Evolutionary conservation across 2,888 invertebrate genomes (phyloP), one percentile per base, ranked within the genome.

Genomic region (Petrolisthes manimaculis): DNA sequence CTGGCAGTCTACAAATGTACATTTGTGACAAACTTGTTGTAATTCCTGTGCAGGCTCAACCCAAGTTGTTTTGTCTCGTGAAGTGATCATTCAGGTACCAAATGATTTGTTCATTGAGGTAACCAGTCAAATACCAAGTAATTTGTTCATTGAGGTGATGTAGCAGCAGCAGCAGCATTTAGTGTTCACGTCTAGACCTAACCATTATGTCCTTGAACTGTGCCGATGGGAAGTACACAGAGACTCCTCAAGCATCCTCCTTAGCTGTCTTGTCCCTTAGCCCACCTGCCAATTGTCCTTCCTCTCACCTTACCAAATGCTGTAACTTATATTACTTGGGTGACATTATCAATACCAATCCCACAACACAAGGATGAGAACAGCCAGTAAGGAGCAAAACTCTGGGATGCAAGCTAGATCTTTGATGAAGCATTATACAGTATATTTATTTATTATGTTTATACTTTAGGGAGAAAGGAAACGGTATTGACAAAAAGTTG

Each of bases 341-440:
- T n/a, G 61, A 61, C 9, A 61, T 61, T 61, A 6, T n/a, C 71
- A 71, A 78, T 83, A 83, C 61, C 55, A 53, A 61, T 67, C 18
- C 77, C 77, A 69, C 74, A 71, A 53, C 71, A 75, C 84, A 88
- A 84, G 88, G 88, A 88, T 84, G 81, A 84, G 80, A 84, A 81
- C 84, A 80, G 80, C 88, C 88, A 88, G 88, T 84, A 88, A 84
- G 88, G 88, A 84, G 84, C 88, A 88, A 61, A 88, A 88, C 84
- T 88, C 84, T 77, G 75, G 84, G 88, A 6, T 71, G 71, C 18
- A 14, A 61, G 9, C 18, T 14, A 61, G 61, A 9, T 18, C 61
- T 61, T 18, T 18, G 18, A 37, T 37, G 37, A 37, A 37, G 37
- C 37, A 37, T 37, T 37, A 37, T 37, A 37, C 37, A 37, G 37